Percentiles rank a stretch among this genome's conserved stretches.
Evolutionary conservation across 1,140 invertebrate genomes (phyloP).

Genomic region (Dendrolimus punctatus): DNA sequence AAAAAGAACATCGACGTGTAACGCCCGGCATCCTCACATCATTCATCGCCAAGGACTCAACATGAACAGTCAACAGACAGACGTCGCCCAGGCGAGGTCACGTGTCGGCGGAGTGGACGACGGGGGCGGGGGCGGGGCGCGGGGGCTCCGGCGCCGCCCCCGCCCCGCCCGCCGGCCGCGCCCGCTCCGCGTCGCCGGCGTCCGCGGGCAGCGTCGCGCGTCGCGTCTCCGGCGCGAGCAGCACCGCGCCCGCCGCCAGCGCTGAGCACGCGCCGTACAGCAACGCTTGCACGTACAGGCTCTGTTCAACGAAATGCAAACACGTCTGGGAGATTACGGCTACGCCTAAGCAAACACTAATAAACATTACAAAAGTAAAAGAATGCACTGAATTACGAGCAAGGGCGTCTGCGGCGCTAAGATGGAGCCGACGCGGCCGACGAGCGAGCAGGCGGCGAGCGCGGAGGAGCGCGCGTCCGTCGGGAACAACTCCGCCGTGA

Average conservation of each 20-base stretch:
- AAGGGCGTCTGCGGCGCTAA: constrained; percentile 81
- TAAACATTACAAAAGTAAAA: too few relatives aligned
- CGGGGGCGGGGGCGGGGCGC: constrained; percentile 8
- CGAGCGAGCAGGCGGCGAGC: constrained; percentile 80
- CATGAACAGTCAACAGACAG: too few relatives aligned
- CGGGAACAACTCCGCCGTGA: constrained; percentile 82
- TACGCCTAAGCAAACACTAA: background rate
- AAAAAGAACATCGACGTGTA: too few relatives aligned
- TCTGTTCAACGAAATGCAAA: constrained; percentile 25
- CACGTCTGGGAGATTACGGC: background rate
- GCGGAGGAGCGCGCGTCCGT: constrained; percentile 77
- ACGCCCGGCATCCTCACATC: too few relatives aligned
- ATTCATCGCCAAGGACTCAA: too few relatives aligned
- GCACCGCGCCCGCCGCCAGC: constrained; percentile 73
- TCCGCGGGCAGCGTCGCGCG: constrained; percentile 78
- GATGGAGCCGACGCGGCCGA: constrained; percentile 81
- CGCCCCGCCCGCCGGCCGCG: constrained; percentile 13
- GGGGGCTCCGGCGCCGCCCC: constrained; percentile 1
- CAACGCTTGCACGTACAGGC: constrained; percentile 51
- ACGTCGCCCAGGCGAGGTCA: constrained; percentile 4
- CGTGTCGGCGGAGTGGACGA: constrained; percentile 18
- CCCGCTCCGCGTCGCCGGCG: constrained; percentile 75
- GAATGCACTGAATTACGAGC: too few relatives aligned
- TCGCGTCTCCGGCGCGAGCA: constrained; percentile 81
- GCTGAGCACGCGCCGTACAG: constrained; percentile 77